A percentile compares a stretch with the other conserved stretches of the same genome.
These are phyloP conservation scores for Trichosurus vulpecula DNA, from an alignment of 2,797 vertebrate genomes.

Conservation along the genomic window DNA sequence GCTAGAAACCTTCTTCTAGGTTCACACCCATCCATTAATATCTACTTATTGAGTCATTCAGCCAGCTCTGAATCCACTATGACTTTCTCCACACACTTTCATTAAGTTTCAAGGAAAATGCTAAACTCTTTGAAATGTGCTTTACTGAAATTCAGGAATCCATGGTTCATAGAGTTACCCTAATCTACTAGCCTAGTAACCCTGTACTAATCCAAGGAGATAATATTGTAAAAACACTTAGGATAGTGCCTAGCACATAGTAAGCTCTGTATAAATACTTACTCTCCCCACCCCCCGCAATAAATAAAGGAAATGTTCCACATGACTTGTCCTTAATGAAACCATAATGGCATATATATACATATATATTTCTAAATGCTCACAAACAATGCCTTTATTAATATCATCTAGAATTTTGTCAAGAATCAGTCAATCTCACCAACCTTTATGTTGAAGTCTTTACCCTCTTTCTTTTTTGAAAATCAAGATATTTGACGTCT, in stretches of 20 bases:
- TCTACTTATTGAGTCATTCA: not conserved
- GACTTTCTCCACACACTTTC: not conserved
- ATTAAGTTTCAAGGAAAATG: not conserved
- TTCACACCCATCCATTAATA: not conserved
- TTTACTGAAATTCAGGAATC: not conserved
- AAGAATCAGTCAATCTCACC: not conserved
- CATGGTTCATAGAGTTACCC: not conserved
- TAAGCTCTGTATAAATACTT: not conserved
- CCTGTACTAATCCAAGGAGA: not conserved
- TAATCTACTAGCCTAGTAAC: not conserved
- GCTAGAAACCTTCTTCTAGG: not conserved
- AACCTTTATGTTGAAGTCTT: not conserved
- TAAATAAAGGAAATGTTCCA: not conserved
- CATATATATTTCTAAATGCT: not conserved
- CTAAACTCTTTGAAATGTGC: not conserved
- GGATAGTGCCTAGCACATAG: not conserved
- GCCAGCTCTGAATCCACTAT: not conserved
- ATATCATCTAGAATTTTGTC: not conserved
- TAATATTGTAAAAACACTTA: not conserved
- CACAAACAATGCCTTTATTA: not conserved
- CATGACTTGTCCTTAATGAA: not conserved
- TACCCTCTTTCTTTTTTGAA: not conserved
- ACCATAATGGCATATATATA: no score
- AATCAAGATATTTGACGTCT: not conserved
- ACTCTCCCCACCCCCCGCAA: not conserved